Conservation (phyloP, 2,797 vertebrate genomes). For the Neopelma chrysocephalum region DNA sequence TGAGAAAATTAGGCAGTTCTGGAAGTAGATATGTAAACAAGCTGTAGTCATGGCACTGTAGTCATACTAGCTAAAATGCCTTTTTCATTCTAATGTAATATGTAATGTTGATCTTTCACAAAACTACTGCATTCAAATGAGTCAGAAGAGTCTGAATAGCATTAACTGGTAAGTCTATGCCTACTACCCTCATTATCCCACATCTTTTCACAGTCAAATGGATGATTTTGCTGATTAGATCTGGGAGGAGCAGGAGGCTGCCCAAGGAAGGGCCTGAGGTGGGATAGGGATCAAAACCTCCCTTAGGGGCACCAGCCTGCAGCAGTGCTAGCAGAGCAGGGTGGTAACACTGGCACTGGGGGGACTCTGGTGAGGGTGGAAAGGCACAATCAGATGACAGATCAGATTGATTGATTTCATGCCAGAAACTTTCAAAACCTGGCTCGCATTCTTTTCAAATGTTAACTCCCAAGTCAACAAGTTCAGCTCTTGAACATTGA, state of each 20-base stretch:
- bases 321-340: neutral
- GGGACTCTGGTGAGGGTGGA: accelerated
- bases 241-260: neutral
- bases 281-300: neutral
- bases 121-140: neutral
- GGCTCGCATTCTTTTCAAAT: accelerated
- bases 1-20: neutral
- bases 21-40: neutral
- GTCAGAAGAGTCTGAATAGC: neutral
- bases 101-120: neutral
- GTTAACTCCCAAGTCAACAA: neutral
- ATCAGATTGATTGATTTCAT: neutral
- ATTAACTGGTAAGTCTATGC: neutral
- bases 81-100: neutral
- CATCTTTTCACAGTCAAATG: neutral
- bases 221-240: neutral
- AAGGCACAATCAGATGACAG: neutral
- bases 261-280: accelerated
- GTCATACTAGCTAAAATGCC: accelerated
- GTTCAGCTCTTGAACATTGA: neutral
- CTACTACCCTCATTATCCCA: neutral
- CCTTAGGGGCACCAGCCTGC: accelerated
- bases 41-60: neutral
- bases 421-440: neutral
- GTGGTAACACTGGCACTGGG: neutral